phyloP scores from a whole-genome alignment of 2,888 invertebrate genomes.

The Xylophagus ater region DNA sequence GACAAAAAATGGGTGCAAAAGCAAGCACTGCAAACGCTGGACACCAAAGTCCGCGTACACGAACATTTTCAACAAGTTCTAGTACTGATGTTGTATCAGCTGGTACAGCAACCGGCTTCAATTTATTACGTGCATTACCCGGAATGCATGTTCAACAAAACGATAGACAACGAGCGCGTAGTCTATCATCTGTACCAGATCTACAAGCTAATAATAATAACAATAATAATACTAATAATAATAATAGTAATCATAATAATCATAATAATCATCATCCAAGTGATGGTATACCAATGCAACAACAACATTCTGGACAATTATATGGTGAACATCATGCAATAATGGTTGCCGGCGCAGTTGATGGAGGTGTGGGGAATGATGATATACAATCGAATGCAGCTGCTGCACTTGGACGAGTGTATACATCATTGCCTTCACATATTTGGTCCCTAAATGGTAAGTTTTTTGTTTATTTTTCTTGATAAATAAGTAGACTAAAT shows the following conservation, averaged over 20 bases:
- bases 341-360: conserved; percentile 10
- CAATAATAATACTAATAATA: conserved; percentile 19
- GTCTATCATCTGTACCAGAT: conserved; percentile 74
- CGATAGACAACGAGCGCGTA: conserved; percentile 72
- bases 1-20: conserved; percentile 79
- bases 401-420: conserved; percentile 60
- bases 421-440: conserved; percentile 80
- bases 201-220: conserved; percentile 39
- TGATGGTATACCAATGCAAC: conserved; percentile 28
- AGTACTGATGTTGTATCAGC: conserved; percentile 51
- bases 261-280: conserved; percentile 39
- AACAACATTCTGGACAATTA: conserved; percentile 9
- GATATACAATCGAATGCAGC: conserved; percentile 27
- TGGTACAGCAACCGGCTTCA: conserved; percentile 48
- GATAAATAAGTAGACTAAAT: too few relatives aligned
- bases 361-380: conserved; percentile 25
- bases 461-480: conserved; percentile 27
- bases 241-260: conserved; percentile 19
- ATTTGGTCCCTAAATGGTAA: conserved; percentile 87
- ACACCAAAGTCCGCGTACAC: conserved; percentile 56
- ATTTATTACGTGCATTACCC: conserved; percentile 57
- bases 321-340: conserved; percentile 36
- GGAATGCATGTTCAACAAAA: conserved; percentile 58
- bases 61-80: conserved; percentile 66
- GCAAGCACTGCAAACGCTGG: conserved; percentile 62